Base-by-base conservation (phyloP, 2,797 vertebrate species). In the Characodon lateralis region DNA sequence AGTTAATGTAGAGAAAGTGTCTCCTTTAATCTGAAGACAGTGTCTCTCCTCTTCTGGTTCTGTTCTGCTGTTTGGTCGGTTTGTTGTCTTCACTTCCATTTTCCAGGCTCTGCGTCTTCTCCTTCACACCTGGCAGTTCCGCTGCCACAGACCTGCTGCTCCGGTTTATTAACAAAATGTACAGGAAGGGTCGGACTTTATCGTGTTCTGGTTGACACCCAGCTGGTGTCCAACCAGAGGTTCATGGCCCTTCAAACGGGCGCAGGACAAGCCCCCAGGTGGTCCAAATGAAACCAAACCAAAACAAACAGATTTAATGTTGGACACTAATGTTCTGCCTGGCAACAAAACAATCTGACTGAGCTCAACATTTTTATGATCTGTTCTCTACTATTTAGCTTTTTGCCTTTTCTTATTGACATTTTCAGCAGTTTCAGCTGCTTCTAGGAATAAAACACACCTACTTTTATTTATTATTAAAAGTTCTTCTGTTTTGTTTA, bases 1-100 rank as follows among this genome's bases (percentile, higher is more conserved):
- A 89, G 89, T 81, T 31, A n/a, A 70, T 61, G 0, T 20, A 7
- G 8, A n/a, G 12, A 7, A 35, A 55, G 8, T 22, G 6, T 51
- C 9, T 16, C 31, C 10, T 59, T 35, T 48, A 50, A 46, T 16
- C 16, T 6, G 39, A 56, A 18, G 58, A 12, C 0, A 7, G n/a
- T 6, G 20, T 10, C 43, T 24, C 18, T 58, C 14, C 3, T 59
- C 10, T n/a, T 55, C 48, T 46, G 26, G 46, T 35, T 65, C 18
- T 43, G 58, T 28, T 65, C 6, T 55, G 58, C 3, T 53, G 59
- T 28, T 69, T 31, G 69, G 31, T 48, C 48, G 31, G 16, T 14
- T 71, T 51, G 7, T 20, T 12, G n/a, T 51, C 3, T 28, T 31
- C 14, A 28, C 24, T n/a, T 16, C 51, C 51, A 53, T 16, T 53